A percentile compares a stretch with the other conserved stretches of the same genome.
These are phyloP conservation scores for Nephotettix cincticeps DNA, from an alignment of 1,140 invertebrate species.

Conservation along the genomic window DNA sequence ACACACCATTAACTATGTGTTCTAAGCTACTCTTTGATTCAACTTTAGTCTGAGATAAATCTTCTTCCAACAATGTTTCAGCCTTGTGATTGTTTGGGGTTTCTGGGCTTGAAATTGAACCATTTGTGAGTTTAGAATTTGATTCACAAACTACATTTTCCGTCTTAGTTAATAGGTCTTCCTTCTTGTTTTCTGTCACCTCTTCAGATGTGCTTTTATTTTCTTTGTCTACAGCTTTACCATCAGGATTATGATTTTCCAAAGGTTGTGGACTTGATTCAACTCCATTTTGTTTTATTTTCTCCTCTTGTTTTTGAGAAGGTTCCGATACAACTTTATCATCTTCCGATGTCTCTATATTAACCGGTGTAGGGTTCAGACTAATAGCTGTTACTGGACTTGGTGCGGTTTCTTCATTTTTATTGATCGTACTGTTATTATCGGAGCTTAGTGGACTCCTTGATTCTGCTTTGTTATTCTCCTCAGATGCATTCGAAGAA, in stretches of 20 bases:
- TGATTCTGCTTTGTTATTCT: background rate
- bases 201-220: too few species aligned
- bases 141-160: background rate
- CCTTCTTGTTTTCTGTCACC: background rate
- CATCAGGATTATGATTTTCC: too few species aligned
- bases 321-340: too few species aligned
- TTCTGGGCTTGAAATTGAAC: background rate
- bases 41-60: constrained; percentile 12
- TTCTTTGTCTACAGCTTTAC: too few species aligned
- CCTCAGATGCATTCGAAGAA: constrained; percentile 9
- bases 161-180: background rate
- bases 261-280: too few species aligned
- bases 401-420: background rate
- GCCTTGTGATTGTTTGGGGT: background rate
- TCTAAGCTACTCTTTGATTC: background rate
- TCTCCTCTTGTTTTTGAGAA: too few species aligned
- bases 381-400: background rate
- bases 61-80: background rate
- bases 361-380: background rate
- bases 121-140: background rate
- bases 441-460: background rate
- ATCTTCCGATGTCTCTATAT: background rate
- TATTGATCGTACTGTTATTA: constrained; percentile 6
- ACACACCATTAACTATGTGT: too few species aligned
- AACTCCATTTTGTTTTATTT: too few species aligned